phyloP scores from a whole-genome alignment of 2,113 vertebrate species.

The Aphyosemion australe region DNA sequence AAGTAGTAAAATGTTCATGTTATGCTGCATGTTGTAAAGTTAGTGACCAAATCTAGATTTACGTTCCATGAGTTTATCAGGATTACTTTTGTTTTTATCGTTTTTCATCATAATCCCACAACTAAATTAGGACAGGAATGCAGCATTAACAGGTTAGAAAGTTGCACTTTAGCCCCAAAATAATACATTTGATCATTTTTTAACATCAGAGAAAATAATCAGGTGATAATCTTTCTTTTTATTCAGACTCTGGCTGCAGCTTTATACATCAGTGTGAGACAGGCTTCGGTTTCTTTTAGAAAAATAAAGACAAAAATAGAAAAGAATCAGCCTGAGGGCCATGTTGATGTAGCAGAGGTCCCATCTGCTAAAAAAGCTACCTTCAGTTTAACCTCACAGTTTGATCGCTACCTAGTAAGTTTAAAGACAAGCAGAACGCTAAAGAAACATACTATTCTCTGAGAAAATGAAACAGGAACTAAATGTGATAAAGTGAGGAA shows the following conservation, averaged over 20 bases:
- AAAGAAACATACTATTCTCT: neutral
- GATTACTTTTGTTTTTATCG: neutral
- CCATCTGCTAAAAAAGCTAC: too few relatives aligned
- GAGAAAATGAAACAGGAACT: slow-evolving; percentile 15
- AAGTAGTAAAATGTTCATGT: too few relatives aligned
- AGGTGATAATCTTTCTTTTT: neutral
- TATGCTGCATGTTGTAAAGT: neutral
- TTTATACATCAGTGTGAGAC: slow-evolving; percentile 34
- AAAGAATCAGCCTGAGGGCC: slow-evolving; percentile 24
- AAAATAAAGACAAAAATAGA: neutral
- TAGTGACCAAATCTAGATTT: neutral
- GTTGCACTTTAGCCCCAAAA: neutral
- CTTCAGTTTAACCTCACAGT: too few relatives aligned
- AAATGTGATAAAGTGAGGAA: neutral
- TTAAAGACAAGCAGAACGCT: neutral
- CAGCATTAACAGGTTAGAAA: neutral
- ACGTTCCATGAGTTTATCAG: neutral
- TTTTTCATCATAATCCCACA: neutral
- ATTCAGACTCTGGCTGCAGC: neutral
- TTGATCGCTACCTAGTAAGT: slow-evolving; percentile 1
- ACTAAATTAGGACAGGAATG: neutral
- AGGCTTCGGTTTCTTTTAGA: neutral
- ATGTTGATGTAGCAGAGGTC: slow-evolving; percentile 8
- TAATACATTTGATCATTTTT: too few relatives aligned
- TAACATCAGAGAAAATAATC: neutral